Evolutionary conservation across 1,140 invertebrate genomes (phyloP), one percentile per base, ranked within the genome.

Genomic region (Acromyrmex echinatior): DNA sequence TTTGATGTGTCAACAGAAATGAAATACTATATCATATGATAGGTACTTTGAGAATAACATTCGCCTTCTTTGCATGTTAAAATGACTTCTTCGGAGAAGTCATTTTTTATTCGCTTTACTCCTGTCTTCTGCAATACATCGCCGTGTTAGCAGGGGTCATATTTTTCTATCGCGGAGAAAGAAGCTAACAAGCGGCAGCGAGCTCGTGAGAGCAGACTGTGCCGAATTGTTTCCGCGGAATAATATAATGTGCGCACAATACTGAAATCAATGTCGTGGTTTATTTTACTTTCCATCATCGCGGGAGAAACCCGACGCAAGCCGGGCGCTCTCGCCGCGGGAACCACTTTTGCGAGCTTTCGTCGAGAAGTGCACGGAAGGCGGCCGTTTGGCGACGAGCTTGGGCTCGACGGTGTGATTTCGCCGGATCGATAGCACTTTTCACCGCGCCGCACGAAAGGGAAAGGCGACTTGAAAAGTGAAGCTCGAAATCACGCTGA

Each of bases 261-360:
- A 28, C 77, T 87, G 62, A 77, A 87, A 87, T 70, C 66, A 85
- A 85, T 89, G 58, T 73, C 45, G 56, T 51, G 45, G 65, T 86
- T 87, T 79, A 87, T 85, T 85, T 76, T 85, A 77, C 74, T 87
- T 90, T 87, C 56, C 70, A 65, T 73, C 65, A 39, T 39, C 18
- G 56, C 53, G 49, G 45, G 66, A 49, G 79, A 73, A 71, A 82
- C 31, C 74, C 51, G 21, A 63, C 28, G 63, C n/a, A 70, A 25
- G 51, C 58, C 45, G 49, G 39, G 16, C 18, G 18, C 18, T 35
- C 51, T 70, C 35, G 39, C n/a, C 39, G 31, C 25, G 62, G 49
- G 10, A 49, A 49, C 39, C 45, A 51, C 51, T 56, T 58, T 53
- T 78, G 62, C 49, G 62, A 66, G 49, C 62, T 77, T 86, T 58